Percentiles rank a stretch among this genome's conserved stretches.
These are phyloP conservation scores for Tetramorium parvispinum DNA, from an alignment of 1,140 invertebrate species.

Conservation along the genomic window DNA sequence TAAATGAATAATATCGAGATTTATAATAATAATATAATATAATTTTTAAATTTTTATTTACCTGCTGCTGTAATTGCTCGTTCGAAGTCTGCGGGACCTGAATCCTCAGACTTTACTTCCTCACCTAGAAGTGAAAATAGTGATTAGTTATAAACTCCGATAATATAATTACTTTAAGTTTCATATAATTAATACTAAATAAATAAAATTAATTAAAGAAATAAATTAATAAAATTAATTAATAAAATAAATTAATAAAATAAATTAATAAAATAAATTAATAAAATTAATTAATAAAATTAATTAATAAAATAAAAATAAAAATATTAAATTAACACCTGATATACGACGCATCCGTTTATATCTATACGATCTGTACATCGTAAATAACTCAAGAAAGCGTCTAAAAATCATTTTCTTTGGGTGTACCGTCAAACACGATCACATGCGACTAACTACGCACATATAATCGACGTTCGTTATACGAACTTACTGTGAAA, in stretches of 20 bases:
- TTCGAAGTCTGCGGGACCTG: constrained; percentile 77
- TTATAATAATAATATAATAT: neutral
- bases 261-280: no score
- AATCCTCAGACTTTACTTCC: constrained; percentile 68
- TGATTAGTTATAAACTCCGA: neutral
- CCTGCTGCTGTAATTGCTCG: constrained; percentile 74
- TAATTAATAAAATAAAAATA: no score
- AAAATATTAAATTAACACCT: constrained; percentile 6
- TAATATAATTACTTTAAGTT: neutral
- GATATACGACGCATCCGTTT: constrained; percentile 42
- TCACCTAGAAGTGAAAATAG: constrained; percentile 62
- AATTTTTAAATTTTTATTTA: constrained; percentile 34
- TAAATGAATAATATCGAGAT: neutral
- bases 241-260: no score
- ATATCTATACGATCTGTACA: constrained; percentile 30
- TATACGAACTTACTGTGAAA: neutral
- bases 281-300: no score
- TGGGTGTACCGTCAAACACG: neutral
- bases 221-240: no score
- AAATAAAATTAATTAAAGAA: no score
- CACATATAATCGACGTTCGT: neutral
- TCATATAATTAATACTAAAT: neutral
- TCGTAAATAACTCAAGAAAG: constrained; percentile 41
- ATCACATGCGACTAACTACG: neutral
- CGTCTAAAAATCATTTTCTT: constrained; percentile 55